Base-by-base conservation (phyloP, 2,113 vertebrate species). In the Psammodynastes pulverulentus region DNA sequence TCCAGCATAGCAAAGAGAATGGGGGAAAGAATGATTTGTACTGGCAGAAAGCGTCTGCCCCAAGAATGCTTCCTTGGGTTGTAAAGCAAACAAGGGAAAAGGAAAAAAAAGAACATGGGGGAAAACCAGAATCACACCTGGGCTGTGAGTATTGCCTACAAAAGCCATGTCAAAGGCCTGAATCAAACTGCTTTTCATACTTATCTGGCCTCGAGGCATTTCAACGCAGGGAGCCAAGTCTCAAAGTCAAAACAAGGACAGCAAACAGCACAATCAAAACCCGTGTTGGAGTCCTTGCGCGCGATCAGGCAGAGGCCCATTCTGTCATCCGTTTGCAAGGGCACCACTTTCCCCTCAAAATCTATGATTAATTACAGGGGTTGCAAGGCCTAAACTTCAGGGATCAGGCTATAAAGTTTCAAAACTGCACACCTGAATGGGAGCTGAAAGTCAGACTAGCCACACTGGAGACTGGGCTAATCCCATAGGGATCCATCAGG, bases 91-190 rank as follows among this genome's bases (percentile, higher is more conserved):
- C 85, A 43, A 49, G 52, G 72, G 13, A 6, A 19, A 89, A 67
- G 7, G n/a, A 2, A 19, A 58, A 53, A 58, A 45, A 53, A 45
- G 5, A 45, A 4, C 1, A 13, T 1, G 29, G 49, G 1, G 29
- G 39, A 87, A 93, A n/a, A 58, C 94, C 94, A 96, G 96, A 90
- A 97, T 98, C 98, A 98, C 98, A 99, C 98, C 98, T 98, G 98
- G 97, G 97, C 95, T 92, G 97, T 96, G 96, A 97, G 95, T 95
- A 90, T n/a, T 92, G 96, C 97, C 97, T 97, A 89, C 92, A 95
- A 97, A 96, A 96, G n/a, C 56, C 29, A 62, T 12, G 96, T 96
- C 97, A 97, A 96, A 91, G 97, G 93, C 95, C 96, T 95, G 96
- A 97, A 97, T 97, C 96, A 97, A 97, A 96, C 96, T 97, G 58